These are phyloP conservation scores for Alligator mississippiensis DNA, from an alignment of 2,113 vertebrate species.

Conservation along the genomic window DNA sequence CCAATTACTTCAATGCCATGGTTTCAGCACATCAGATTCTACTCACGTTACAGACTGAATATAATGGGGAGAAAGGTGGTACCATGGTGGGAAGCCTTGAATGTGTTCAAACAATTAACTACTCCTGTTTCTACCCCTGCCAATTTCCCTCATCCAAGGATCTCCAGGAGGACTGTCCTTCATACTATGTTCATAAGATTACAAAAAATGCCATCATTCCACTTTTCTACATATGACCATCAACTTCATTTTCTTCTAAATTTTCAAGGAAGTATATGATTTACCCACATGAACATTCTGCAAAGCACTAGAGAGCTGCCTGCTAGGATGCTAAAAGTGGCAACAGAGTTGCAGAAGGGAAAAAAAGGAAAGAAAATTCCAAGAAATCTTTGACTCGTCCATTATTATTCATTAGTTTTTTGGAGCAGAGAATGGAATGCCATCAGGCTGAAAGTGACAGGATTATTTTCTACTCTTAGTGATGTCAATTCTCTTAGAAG, in stretches of 20 bases:
- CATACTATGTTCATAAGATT: not conserved
- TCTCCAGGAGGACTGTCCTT: not conserved
- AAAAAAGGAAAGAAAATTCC: constrained; percentile 13
- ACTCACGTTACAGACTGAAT: not conserved
- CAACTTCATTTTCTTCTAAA: not conserved
- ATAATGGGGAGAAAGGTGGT: not conserved
- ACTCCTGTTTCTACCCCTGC: not conserved
- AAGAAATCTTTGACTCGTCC: constrained; percentile 69
- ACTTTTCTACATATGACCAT: not conserved
- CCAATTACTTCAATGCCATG: not conserved
- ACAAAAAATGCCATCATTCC: not conserved
- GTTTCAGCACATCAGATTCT: not conserved
- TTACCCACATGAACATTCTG: constrained; percentile 9
- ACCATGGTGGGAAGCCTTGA: not conserved
- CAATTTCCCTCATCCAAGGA: not conserved
- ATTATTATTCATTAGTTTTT: constrained; percentile 58
- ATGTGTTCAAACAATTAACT: not conserved
- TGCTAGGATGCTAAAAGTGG: constrained; percentile 34
- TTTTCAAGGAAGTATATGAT: constrained; percentile 38
- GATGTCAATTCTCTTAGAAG: constrained; percentile 54
- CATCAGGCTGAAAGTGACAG: constrained; percentile 32
- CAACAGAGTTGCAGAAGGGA: constrained; percentile 30
- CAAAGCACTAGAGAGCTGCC: not conserved
- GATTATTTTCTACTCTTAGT: constrained; percentile 51
- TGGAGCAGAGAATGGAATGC: constrained; percentile 59